phyloP scores from a whole-genome alignment of 2,888 invertebrate genomes.

The Ophioninae sp. region DNA sequence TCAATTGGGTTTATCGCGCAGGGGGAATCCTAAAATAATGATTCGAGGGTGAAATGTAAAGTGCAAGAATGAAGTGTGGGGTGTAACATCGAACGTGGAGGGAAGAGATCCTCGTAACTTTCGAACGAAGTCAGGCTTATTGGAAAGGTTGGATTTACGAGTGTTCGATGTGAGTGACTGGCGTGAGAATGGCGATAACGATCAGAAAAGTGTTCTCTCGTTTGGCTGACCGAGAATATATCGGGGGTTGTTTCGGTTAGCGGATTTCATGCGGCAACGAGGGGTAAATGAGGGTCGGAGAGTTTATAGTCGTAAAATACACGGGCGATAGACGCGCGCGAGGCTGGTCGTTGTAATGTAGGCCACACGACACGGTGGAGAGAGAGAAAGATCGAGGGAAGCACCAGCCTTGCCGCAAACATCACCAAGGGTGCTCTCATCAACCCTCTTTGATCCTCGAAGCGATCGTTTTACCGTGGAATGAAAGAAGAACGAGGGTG shows the following conservation, averaged over 20 bases:
- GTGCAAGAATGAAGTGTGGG: neutral
- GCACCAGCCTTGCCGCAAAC: slow-evolving; percentile 46
- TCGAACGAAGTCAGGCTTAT: neutral
- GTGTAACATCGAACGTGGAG: neutral
- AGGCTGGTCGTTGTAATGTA: slow-evolving; percentile 45
- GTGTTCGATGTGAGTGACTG: slow-evolving; percentile 1
- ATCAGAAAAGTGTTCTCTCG: slow-evolving; percentile 9
- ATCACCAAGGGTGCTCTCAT: slow-evolving; percentile 51
- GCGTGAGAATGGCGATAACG: slow-evolving; percentile 40
- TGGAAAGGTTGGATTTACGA: neutral
- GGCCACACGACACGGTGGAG: slow-evolving; percentile 52
- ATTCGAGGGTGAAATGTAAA: neutral
- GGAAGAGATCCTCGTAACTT: neutral
- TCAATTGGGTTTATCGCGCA: neutral
- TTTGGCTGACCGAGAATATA: slow-evolving; percentile 29
- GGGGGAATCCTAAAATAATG: neutral
- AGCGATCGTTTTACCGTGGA: slow-evolving; percentile 50
- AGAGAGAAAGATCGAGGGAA: slow-evolving; percentile 16
- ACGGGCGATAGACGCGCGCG: slow-evolving; percentile 29
- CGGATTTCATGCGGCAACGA: slow-evolving; percentile 31
- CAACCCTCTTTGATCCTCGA: slow-evolving; percentile 55
- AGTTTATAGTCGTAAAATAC: slow-evolving; percentile 40
- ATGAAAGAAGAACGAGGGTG: slow-evolving; percentile 22
- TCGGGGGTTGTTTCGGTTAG: slow-evolving; percentile 8
- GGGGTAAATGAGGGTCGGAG: neutral